Conservation (phyloP, 2,113 vertebrate genomes). For the Equus przewalskii region DNA sequence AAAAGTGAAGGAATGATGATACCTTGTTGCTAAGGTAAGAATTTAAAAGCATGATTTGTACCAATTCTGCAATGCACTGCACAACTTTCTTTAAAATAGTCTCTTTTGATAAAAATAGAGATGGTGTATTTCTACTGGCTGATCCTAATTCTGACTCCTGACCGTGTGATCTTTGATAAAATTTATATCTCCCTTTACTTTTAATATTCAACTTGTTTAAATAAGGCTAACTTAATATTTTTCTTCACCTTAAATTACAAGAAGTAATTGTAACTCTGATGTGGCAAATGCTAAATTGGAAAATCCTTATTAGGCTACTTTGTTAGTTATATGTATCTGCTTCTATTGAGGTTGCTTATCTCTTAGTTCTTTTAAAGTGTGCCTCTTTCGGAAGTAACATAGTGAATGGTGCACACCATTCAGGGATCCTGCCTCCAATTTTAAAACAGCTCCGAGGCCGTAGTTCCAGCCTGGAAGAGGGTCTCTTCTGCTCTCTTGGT, state of each 20-base stretch:
- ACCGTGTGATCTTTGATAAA: not conserved
- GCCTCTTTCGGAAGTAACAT: not conserved
- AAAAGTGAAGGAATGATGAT: constrained; percentile 11
- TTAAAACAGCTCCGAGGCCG: not conserved
- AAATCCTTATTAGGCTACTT: not conserved
- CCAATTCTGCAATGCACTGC: not conserved
- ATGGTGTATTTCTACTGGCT: not conserved
- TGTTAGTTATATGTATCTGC: not conserved
- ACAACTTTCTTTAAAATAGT: not conserved
- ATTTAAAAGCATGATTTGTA: not conserved
- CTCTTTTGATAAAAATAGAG: not conserved
- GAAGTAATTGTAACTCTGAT: constrained; percentile 36
- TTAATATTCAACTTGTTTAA: constrained; percentile 1
- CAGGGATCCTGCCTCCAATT: not conserved
- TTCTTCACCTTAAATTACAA: constrained; percentile 44
- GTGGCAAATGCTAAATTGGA: constrained; percentile 16
- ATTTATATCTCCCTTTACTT: not conserved
- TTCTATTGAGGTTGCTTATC: not conserved
- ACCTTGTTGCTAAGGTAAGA: constrained; percentile 48
- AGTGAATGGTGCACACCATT: not conserved
- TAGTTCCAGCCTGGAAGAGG: not conserved
- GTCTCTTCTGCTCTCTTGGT: not conserved
- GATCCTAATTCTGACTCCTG: constrained; percentile 14
- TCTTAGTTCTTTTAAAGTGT: not conserved
- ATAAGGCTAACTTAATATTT: constrained; percentile 53